Conservation (phyloP, 2,113 vertebrate genomes). For the Brienomyrus longianalis region DNA sequence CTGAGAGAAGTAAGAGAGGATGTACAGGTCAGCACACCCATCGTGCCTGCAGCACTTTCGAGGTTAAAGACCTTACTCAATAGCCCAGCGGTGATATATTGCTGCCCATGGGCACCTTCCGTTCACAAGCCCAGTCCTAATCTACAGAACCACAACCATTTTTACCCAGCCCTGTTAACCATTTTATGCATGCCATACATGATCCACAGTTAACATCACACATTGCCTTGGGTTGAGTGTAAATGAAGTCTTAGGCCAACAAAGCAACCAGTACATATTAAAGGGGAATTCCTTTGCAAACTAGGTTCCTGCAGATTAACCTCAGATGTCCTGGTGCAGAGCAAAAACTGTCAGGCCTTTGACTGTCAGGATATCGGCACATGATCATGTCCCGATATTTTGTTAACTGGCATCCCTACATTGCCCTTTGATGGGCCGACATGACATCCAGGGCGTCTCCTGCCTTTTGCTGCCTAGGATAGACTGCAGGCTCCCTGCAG, state of each 20-base stretch:
- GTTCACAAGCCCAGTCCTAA: neutral
- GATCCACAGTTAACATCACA: neutral
- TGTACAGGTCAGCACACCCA: neutral
- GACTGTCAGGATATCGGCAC: neutral
- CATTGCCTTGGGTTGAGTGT: neutral
- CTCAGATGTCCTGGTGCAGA: neutral
- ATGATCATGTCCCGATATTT: neutral
- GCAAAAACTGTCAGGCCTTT: neutral
- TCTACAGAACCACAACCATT: neutral
- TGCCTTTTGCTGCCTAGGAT: neutral
- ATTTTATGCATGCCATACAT: neutral
- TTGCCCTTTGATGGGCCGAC: neutral
- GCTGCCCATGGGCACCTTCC: neutral
- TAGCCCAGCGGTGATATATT: neutral
- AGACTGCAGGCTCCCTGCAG: neutral
- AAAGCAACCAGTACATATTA: neutral
- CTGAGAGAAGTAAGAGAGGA: neutral
- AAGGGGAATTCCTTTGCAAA: neutral
- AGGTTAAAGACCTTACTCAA: neutral
- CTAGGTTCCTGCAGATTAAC: neutral
- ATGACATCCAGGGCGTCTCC: neutral
- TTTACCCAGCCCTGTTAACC: neutral
- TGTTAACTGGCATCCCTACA: neutral
- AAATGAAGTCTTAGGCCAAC: neutral
- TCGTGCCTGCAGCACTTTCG: neutral